A percentile compares a stretch with the other conserved stretches of the same genome.
phyloP scores from a whole-genome alignment of 2,113 vertebrate species.

The Channa maculata region DNA sequence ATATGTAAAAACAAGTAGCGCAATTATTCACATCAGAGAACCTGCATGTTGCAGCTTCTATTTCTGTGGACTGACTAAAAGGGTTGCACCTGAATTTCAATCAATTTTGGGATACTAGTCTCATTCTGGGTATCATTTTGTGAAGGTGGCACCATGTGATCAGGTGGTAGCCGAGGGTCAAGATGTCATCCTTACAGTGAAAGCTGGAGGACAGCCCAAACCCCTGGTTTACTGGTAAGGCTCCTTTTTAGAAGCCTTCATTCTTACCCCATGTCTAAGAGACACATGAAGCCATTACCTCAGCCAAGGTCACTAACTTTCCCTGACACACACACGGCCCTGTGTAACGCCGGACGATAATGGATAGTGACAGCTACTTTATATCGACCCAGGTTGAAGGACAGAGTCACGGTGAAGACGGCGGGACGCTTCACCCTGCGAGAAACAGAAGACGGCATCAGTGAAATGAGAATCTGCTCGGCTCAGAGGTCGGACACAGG shows the following conservation, averaged over 20 bases:
- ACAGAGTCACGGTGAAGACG: slow-evolving; percentile 86
- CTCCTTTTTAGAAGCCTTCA: neutral
- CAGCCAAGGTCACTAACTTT: slow-evolving; percentile 22
- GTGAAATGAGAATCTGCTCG: slow-evolving; percentile 85
- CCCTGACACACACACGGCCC: neutral
- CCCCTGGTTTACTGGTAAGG: slow-evolving; percentile 93
- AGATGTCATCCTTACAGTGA: slow-evolving; percentile 87
- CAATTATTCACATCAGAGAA: too few species aligned
- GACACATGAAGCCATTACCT: slow-evolving; percentile 17
- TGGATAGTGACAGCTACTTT: slow-evolving; percentile 33
- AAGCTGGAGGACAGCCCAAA: slow-evolving; percentile 88
- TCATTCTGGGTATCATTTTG: slow-evolving; percentile 2
- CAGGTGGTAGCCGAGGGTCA: slow-evolving; percentile 88
- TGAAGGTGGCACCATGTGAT: slow-evolving; percentile 86
- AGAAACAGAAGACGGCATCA: slow-evolving; percentile 80
- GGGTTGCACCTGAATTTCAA: too few species aligned
- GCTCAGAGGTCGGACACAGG: slow-evolving; percentile 86
- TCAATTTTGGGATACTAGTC: too few species aligned
- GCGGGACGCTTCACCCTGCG: slow-evolving; percentile 79
- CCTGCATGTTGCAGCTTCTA: neutral
- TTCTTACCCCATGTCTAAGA: neutral
- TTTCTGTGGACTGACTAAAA: too few species aligned
- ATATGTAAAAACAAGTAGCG: too few species aligned
- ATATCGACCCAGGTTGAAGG: slow-evolving; percentile 85
- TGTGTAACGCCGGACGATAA: slow-evolving; percentile 17